Base-by-base conservation (phyloP, 2,888 invertebrate genomes). In the Osedax fenrisi region DNA sequence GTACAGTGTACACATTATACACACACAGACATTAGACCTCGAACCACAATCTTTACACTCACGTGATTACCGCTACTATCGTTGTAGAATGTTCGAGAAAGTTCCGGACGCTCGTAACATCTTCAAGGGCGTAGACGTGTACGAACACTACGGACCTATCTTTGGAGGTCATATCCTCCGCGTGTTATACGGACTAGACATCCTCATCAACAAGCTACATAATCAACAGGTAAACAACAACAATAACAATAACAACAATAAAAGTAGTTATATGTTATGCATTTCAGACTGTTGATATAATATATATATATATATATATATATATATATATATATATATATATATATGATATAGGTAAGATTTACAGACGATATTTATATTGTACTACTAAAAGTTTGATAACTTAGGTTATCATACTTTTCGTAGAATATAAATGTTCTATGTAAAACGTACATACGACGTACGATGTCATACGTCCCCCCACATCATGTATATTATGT, bases 191-290 rank as follows among this genome's bases (percentile, higher is more conserved):
- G 68, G 68, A 3, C 27, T 68, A 1, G 68, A 68, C 68, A 68
- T 68, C 22, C 68, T 68, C 68, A 26, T 68, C 68, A 68, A 68
- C 27, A n/a, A 68, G 10, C 68, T 68, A 22, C n/a, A 68, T n/a
- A 68, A 68, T n/a, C 25, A 27, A 68, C 68, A 13, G 27, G 5
- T 2, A 13, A 10, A 41, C 17, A 41, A 10, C 5, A 41, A 41
- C 17, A 41, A 10, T 41, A 10, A 41, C 41, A 41, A 10, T 41
- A 41, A 10, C 17, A 5, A 5, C 41, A 41, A 41, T 41, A 41
- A 41, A 41, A 17, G 41, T 17, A n/a, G n/a, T n/a, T n/a, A n/a
- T n/a, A n/a, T n/a, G n/a, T n/a, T n/a, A n/a, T n/a, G n/a, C n/a
- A n/a, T 41, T 41, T 10, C 41, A 41, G 5, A 41, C 5, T 41